Conservation (phyloP, 2,113 vertebrate genomes). For the Apaloderma vittatum region DNA sequence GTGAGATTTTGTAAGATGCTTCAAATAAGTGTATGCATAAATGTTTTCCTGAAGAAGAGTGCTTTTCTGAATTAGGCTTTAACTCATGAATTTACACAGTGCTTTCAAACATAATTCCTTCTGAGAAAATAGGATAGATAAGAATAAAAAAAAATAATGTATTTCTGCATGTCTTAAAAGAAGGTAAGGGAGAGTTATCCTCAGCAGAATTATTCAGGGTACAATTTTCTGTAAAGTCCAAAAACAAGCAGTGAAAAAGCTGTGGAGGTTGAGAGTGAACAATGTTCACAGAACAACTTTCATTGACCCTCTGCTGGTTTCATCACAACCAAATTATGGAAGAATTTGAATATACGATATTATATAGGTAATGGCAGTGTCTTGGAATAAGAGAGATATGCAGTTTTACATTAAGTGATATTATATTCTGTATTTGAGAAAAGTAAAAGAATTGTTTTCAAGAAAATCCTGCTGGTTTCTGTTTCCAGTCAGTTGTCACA, state of each 20-base stretch:
- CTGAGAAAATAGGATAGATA: neutral
- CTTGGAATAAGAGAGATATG: neutral
- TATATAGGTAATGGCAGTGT: neutral
- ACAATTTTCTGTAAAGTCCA: neutral
- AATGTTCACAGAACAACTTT: neutral
- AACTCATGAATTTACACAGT: neutral
- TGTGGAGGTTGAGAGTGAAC: neutral
- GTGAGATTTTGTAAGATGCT: slow-evolving; percentile 41
- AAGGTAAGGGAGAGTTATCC: neutral
- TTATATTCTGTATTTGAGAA: neutral
- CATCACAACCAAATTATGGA: neutral
- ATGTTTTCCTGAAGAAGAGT: slow-evolving; percentile 10
- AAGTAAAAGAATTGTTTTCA: neutral
- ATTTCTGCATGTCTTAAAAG: neutral
- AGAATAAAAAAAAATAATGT: neutral
- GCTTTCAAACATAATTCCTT: neutral
- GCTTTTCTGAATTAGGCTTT: slow-evolving; percentile 20
- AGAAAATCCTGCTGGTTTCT: neutral
- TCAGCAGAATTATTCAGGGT: neutral
- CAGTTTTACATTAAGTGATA: neutral
- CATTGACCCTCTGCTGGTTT: neutral
- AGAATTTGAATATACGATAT: neutral
- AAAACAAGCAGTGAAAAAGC: neutral
- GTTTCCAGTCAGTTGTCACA: neutral
- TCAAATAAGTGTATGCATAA: neutral